phyloP scores from a whole-genome alignment of 2,797 vertebrate species.

The Coluber constrictor region DNA sequence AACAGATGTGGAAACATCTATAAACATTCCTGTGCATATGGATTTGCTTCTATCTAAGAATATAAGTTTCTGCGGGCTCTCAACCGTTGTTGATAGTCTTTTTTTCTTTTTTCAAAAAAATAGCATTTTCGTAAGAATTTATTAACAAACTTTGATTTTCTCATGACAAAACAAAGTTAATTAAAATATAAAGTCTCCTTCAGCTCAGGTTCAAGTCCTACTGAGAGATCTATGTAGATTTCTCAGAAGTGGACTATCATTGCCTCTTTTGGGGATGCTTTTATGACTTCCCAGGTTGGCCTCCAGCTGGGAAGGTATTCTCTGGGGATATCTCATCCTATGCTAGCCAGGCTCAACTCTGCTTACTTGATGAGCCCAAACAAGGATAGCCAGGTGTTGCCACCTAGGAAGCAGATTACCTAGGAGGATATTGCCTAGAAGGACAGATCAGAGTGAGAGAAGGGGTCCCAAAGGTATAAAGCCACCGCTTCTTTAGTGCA shows the following conservation, averaged over 20 bases:
- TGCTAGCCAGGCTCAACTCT: constrained; percentile 22
- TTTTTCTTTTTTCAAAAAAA: constrained; percentile 30
- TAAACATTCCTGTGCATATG: neutral
- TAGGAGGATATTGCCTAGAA: constrained; percentile 56
- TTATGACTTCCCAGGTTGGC: neutral
- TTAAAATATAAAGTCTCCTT: neutral
- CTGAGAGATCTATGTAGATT: neutral
- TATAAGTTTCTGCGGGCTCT: constrained; percentile 41
- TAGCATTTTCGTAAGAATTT: constrained; percentile 68
- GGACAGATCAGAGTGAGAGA: constrained; percentile 47
- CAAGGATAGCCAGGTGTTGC: neutral
- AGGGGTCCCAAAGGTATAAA: constrained; percentile 56
- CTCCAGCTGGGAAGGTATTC: neutral
- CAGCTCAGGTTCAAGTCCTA: neutral
- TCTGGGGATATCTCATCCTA: neutral
- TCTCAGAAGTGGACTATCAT: neutral
- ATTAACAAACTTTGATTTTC: constrained; percentile 69
- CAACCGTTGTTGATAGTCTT: constrained; percentile 60
- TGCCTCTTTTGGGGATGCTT: neutral
- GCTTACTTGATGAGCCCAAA: neutral
- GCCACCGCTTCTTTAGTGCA: constrained; percentile 58
- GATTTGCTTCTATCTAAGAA: neutral
- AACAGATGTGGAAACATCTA: neutral
- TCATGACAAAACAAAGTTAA: constrained; percentile 72
- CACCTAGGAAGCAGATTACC: constrained; percentile 58